These are phyloP conservation scores for Lithobates pipiens DNA, from an alignment of 2,797 vertebrate genomes.

Conservation along the genomic window DNA sequence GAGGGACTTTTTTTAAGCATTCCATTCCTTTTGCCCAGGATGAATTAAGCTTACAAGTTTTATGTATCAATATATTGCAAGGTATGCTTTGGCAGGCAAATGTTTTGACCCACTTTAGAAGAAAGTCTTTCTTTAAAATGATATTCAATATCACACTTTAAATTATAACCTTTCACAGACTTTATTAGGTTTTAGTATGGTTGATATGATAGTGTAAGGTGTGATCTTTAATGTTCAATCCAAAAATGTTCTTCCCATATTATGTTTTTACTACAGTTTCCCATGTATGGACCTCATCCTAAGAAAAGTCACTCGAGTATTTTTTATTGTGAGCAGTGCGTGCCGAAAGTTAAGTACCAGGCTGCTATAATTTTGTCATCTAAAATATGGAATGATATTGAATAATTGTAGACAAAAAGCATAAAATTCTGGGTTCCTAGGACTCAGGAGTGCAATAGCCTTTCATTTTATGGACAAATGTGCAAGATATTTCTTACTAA, in stretches of 20 bases:
- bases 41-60: conserved; percentile 36
- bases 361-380: not conserved
- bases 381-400: not conserved
- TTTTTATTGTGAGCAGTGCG: not conserved
- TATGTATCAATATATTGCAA: not conserved
- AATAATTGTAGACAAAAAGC: not conserved
- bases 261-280: conserved; percentile 34
- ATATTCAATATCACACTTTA: conserved; percentile 18
- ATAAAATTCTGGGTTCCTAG: not conserved
- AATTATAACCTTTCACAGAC: conserved; percentile 13
- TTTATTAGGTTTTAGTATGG: not conserved
- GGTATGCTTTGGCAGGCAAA: conserved; percentile 19
- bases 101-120: conserved; percentile 5
- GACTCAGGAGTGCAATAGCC: not conserved
- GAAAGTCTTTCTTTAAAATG: not conserved
- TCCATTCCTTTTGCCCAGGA: conserved; percentile 20
- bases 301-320: not conserved
- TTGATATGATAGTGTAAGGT: conserved; percentile 32
- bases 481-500: not conserved
- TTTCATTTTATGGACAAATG: not conserved
- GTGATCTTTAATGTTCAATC: conserved; percentile 33
- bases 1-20: not conserved
- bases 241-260: conserved; percentile 16
- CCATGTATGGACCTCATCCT: not conserved
- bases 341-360: conserved; percentile 7